Evolutionary conservation across 1,140 invertebrate genomes (phyloP).

Genomic region (Leucophenga varia): DNA sequence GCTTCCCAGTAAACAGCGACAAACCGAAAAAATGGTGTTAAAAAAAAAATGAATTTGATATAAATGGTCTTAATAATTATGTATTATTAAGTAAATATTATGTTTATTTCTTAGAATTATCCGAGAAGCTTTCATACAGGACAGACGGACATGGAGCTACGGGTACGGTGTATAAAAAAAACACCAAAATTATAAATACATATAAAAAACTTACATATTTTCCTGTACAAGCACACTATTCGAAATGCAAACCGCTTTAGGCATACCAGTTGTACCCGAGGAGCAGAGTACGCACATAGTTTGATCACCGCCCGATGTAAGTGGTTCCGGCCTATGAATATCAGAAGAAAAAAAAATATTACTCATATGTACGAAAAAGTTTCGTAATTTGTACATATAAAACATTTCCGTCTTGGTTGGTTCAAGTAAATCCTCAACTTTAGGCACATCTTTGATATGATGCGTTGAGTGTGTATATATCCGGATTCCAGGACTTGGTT

Average conservation of each 20-base stretch:
- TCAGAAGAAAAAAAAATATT: background rate
- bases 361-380: background rate
- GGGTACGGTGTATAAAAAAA: too few species aligned
- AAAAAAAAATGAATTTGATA: background rate
- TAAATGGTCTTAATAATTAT: too few species aligned
- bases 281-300: slow-evolving; percentile 58
- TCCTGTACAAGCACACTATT: slow-evolving; percentile 56
- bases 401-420: slow-evolving; percentile 30
- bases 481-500: slow-evolving; percentile 30
- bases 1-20: too few species aligned
- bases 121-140: too few species aligned
- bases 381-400: slow-evolving; percentile 23
- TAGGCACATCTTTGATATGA: slow-evolving; percentile 26
- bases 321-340: slow-evolving; percentile 28
- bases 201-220: slow-evolving; percentile 17
- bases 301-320: slow-evolving; percentile 33
- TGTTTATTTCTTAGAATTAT: too few species aligned
- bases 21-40: too few species aligned
- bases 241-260: slow-evolving; percentile 76
- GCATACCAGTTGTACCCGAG: slow-evolving; percentile 75
- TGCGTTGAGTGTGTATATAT: slow-evolving; percentile 33
- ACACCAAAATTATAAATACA: too few species aligned
- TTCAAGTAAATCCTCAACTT: slow-evolving; percentile 35
- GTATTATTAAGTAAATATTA: too few species aligned
- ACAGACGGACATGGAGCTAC: too few species aligned